A percentile compares a stretch with the other conserved stretches of the same genome.
Conservation (phyloP, 2,797 vertebrate genomes). For the Falco rusticolus region DNA sequence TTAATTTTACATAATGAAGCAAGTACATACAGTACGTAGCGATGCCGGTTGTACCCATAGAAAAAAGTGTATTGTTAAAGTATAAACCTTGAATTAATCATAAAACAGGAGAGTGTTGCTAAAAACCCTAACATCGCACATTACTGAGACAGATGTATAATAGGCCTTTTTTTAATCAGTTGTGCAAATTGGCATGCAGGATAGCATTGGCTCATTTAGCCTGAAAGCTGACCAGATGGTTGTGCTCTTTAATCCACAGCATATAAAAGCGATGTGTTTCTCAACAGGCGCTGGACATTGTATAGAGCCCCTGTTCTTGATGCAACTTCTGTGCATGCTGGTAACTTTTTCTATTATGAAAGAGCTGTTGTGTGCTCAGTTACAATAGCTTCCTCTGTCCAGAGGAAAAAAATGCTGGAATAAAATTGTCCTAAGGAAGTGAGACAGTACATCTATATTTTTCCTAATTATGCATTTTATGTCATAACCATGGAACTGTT, state of each 20-base stretch:
- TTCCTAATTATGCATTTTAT: slow-evolving; percentile 39
- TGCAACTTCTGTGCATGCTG: slow-evolving; percentile 49
- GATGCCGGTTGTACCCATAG: background rate
- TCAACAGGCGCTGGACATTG: slow-evolving; percentile 54
- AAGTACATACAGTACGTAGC: background rate
- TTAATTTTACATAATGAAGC: background rate
- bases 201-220: slow-evolving; percentile 35
- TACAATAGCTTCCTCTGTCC: slow-evolving; percentile 67
- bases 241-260: slow-evolving; percentile 58
- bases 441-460: slow-evolving; percentile 40
- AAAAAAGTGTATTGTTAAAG: slow-evolving; percentile 6
- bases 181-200: slow-evolving; percentile 8
- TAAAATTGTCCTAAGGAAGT: slow-evolving; percentile 53
- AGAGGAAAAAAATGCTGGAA: slow-evolving; percentile 38
- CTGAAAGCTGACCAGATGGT: slow-evolving; percentile 68
- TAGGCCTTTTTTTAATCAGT: background rate
- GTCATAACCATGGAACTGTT: background rate
- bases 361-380: slow-evolving; percentile 62
- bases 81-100: background rate
- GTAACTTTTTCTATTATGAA: slow-evolving; percentile 61
- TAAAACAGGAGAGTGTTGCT: background rate
- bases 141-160: background rate
- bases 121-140: background rate
- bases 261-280: slow-evolving; percentile 43
- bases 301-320: slow-evolving; percentile 38